Evolutionary conservation across 1,140 invertebrate species (phyloP), one percentile per base, ranked within the genome.

Genomic region (Cotesia glomerata): DNA sequence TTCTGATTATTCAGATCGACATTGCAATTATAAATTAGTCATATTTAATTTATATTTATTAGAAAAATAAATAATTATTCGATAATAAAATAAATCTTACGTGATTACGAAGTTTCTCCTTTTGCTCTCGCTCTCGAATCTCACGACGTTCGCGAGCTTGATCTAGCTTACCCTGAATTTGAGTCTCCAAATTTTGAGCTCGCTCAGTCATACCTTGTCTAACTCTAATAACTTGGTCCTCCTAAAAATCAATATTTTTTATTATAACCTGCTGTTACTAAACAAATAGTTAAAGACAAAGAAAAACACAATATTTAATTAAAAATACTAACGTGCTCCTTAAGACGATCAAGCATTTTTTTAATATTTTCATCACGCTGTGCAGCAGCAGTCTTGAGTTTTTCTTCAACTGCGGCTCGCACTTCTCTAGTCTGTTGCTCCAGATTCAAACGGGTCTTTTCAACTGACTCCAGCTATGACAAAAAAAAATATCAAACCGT

Each of bases 321-420:
- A 64, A 72, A 56, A 69, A 65, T 71, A 91, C 92, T 92, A 84
- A 97, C 95, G 87, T 97, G 95, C 85, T 96, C 94, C 85, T 93
- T 94, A 7, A 97, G 91, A 77, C 95, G 93, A 78, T 95, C 93
- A 68, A 95, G 87, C 91, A 97, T 95, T 84, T 93, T 94, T 86
- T 95, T 95, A 63, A 96, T 92, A 82, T 95, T 94, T 79, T 94
- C 93, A 84, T 96, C 94, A 75, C 95, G 91, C 85, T 95, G 93
- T 78, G 92, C 92, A 74, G 94, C 91, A 76, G 94, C 95, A 68
- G 91, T 91, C 85, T 92, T 93, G 84, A 96, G 86, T 87, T 96
- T 96, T 81, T 95, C 93, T 79, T 95, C 92, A 73, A 96, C 92
- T 61, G 93, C 93, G 81, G 90, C 90, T 79, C 93, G 91, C 61